Percentiles rank a stretch among this genome's conserved stretches.
phyloP scores from a whole-genome alignment of 1,140 invertebrate genomes.

The Saccostrea echinata region DNA sequence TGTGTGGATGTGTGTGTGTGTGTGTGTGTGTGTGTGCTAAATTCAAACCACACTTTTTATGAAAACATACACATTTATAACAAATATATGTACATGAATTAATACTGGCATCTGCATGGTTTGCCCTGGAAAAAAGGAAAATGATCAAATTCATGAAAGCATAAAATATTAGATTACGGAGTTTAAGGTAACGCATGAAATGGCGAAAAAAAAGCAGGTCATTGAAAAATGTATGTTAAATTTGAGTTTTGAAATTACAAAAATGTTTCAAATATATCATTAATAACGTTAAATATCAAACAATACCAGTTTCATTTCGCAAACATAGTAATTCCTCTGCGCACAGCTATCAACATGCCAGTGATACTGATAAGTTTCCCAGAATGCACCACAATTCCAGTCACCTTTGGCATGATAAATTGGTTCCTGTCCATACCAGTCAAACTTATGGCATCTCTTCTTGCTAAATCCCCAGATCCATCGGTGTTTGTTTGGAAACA shows the following conservation, averaged over 20 bases:
- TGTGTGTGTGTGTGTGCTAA: too few species aligned
- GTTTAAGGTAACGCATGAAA: too few species aligned
- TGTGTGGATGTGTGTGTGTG: too few species aligned
- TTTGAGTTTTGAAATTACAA: too few species aligned
- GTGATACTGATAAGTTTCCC: slow-evolving; percentile 14
- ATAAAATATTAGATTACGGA: too few species aligned
- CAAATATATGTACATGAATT: background rate
- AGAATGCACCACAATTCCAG: slow-evolving; percentile 35
- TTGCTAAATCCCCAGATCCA: slow-evolving; percentile 28
- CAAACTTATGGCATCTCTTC: slow-evolving; percentile 12
- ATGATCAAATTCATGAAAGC: background rate
- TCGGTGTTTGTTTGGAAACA: slow-evolving; percentile 29
- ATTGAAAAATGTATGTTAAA: too few species aligned
- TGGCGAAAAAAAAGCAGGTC: too few species aligned
- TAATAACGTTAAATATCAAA: background rate
- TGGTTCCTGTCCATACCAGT: slow-evolving; percentile 26
- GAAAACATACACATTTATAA: background rate
- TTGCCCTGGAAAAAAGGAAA: background rate
- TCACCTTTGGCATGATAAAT: slow-evolving; percentile 1
- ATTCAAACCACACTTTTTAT: background rate
- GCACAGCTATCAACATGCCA: slow-evolving; percentile 35
- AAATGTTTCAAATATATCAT: background rate
- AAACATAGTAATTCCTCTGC: slow-evolving; percentile 10
- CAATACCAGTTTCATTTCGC: slow-evolving; percentile 16
- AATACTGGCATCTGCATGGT: slow-evolving; percentile 14